These are phyloP conservation scores for Nemotelus nigrinus DNA, from an alignment of 2,888 invertebrate genomes.

Conservation along the genomic window DNA sequence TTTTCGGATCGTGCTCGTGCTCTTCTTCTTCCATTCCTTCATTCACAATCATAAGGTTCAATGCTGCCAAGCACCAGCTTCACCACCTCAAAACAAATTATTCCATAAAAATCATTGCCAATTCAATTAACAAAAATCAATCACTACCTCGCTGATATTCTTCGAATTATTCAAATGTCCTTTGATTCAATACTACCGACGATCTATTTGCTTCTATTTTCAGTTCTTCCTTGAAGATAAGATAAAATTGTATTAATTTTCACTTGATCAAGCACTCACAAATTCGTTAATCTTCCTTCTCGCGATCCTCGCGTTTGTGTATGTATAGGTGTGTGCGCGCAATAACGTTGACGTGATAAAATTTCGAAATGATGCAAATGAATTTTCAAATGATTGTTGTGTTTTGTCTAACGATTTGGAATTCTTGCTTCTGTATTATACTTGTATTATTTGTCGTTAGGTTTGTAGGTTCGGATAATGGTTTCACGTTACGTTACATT, in stretches of 20 bases:
- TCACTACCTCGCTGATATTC: too few relatives aligned
- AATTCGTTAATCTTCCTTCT: background rate
- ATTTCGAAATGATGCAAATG: slow-evolving; percentile 28
- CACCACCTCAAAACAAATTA: too few relatives aligned
- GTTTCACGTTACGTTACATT: slow-evolving; percentile 41
- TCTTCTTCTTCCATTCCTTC: slow-evolving; percentile 51
- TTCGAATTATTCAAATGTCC: too few relatives aligned
- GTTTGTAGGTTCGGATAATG: background rate
- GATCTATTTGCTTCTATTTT: too few relatives aligned
- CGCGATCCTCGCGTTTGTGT: background rate
- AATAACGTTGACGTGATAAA: slow-evolving; percentile 29
- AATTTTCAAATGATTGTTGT: slow-evolving; percentile 26
- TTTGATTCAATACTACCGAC: too few relatives aligned
- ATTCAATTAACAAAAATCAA: too few relatives aligned
- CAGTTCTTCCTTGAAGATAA: background rate
- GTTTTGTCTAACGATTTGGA: slow-evolving; percentile 29
- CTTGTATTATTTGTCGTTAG: slow-evolving; percentile 1
- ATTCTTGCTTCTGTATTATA: slow-evolving; percentile 18
- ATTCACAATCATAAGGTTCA: background rate
- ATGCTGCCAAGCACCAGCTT: too few relatives aligned
- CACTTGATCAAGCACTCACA: background rate
- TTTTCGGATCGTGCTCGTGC: slow-evolving; percentile 53
- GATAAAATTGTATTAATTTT: background rate
- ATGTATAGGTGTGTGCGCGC: background rate
- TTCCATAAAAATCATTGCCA: too few relatives aligned